phyloP scores from a whole-genome alignment of 2,888 invertebrate genomes.

The Eupithecia subfuscata region DNA sequence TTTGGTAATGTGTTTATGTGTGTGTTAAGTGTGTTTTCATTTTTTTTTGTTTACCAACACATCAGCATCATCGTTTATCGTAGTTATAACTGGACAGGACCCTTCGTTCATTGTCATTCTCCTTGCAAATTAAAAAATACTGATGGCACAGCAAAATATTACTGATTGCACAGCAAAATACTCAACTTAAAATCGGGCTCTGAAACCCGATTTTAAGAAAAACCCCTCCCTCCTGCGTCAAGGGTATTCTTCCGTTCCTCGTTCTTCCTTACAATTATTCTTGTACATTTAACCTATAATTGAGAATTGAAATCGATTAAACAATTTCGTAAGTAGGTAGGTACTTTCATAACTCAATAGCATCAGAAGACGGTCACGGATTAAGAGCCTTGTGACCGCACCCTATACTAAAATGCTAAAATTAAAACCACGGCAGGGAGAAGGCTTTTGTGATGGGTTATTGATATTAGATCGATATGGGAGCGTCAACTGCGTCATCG shows the following conservation, averaged over 20 bases:
- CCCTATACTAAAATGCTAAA: constrained; percentile 71
- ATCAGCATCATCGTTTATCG: too few species aligned
- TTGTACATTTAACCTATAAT: not conserved
- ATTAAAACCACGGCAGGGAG: constrained; percentile 74
- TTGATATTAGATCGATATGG: constrained; percentile 77
- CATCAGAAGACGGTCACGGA: constrained; percentile 37
- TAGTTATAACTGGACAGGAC: too few species aligned
- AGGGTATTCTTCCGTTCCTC: not conserved
- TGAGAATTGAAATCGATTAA: not conserved
- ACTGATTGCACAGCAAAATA: too few species aligned
- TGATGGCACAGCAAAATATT: too few species aligned
- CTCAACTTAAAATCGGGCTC: too few species aligned
- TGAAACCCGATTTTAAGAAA: too few species aligned
- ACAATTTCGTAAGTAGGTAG: not conserved
- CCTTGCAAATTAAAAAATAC: too few species aligned
- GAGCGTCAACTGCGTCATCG: constrained; percentile 71
- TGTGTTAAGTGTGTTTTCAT: too few species aligned
- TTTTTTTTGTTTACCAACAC: too few species aligned
- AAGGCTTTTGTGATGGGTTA: constrained; percentile 79
- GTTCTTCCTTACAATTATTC: not conserved
- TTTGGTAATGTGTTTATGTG: too few species aligned
- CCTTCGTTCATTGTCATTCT: too few species aligned
- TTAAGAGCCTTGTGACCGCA: constrained; percentile 60
- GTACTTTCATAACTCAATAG: not conserved
- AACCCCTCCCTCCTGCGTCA: not conserved